Conservation (phyloP, 2,888 invertebrate genomes). For the Coelopa pilipes region DNA sequence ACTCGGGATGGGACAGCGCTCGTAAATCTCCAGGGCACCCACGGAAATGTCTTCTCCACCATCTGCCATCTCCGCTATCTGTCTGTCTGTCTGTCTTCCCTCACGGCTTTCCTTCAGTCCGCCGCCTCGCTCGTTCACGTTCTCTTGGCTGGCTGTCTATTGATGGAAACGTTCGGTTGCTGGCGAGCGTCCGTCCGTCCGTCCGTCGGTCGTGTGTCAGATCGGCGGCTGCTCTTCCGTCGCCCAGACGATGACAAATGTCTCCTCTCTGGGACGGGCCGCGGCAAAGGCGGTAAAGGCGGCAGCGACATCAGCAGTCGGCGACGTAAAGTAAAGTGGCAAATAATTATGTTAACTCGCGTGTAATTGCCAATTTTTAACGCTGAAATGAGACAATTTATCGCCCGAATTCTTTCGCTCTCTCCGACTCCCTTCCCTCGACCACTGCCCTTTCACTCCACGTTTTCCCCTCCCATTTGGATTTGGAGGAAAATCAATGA, state of each 20-base stretch:
- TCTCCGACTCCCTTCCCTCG: too few relatives aligned
- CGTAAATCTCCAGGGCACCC: too few relatives aligned
- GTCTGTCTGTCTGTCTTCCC: slow-evolving; percentile 8
- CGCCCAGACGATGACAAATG: slow-evolving; percentile 41
- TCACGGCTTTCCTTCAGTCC: not conserved
- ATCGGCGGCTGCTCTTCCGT: not conserved
- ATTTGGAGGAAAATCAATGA: not conserved
- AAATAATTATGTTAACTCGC: slow-evolving; percentile 59
- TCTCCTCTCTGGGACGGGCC: slow-evolving; percentile 44
- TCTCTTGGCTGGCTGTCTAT: not conserved
- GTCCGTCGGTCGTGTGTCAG: too few relatives aligned
- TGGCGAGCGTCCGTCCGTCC: not conserved
- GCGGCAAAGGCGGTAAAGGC: slow-evolving; percentile 34
- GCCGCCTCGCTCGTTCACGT: not conserved
- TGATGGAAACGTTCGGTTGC: not conserved
- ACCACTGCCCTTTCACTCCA: too few relatives aligned
- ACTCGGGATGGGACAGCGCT: too few relatives aligned
- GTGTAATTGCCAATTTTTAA: slow-evolving; percentile 53
- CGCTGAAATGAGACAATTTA: slow-evolving; percentile 48
- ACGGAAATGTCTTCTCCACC: too few relatives aligned
- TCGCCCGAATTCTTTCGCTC: slow-evolving; percentile 41
- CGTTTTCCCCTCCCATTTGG: too few relatives aligned
- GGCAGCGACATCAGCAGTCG: slow-evolving; percentile 32
- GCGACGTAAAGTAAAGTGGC: slow-evolving; percentile 55
- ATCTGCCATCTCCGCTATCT: too few relatives aligned